Evolutionary conservation across 1,140 invertebrate genomes (phyloP), one percentile per base, ranked within the genome.

Genomic region (Panulirus ornatus): DNA sequence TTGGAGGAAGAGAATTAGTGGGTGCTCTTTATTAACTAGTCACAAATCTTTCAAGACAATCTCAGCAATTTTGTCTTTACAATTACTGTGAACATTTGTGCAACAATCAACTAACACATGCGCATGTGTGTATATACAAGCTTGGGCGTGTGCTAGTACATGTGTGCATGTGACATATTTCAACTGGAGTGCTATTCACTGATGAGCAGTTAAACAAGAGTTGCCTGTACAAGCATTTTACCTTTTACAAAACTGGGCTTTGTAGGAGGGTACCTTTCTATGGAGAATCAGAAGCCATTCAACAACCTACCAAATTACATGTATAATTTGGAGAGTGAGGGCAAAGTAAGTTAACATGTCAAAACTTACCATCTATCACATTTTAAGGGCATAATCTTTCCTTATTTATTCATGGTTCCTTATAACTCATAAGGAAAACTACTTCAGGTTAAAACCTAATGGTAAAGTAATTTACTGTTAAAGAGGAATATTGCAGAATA

Each of bases 221-320:
- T 58, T 58, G n/a, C 22, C 58, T 66, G 58, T 66, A 66, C 58
- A 66, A 66, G n/a, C 58, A 66, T 66, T 66, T 66, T 66, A 30
- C 30, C n/a, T 66, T 30, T 30, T 30, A 66, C 58, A 66, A 30
- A 66, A 66, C n/a, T 66, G 58, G 58, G 5, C 22, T 66, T 30
- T 30, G 27, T 30, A 30, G 58, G 58, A 8, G 2, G n/a, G 11
- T 27, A 27, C 22, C 30, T 66, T 66, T 66, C n/a, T 22, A 66
- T 0, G n/a, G 19, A 8, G 30, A 66, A 66, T 66, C 58, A 66
- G 27, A 66, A 66, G 58, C 58, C 58, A 66, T 66, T 66, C 58
- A 82, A 83, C 88, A 89, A 40, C 34, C 40, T 76, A 83, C 54
- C 66, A 83, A 76, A 89, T 89, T 75, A 89, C 88, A 40, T 40